phyloP scores from a whole-genome alignment of 2,888 invertebrate genomes.

The Drosophila affinis region DNA sequence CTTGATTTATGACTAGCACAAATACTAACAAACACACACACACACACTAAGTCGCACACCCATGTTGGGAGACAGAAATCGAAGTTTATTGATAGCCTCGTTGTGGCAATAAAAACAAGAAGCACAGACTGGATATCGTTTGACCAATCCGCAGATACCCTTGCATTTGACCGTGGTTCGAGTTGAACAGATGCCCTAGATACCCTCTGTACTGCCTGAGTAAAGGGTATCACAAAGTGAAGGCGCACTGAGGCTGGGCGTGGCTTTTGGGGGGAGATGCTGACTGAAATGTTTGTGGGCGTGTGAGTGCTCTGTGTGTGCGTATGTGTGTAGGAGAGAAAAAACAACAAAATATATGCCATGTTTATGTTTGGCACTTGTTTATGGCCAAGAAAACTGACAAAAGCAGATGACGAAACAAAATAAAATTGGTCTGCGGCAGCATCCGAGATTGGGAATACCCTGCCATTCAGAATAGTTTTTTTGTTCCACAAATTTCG shows the following conservation, averaged over 20 bases:
- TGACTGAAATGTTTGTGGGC: slow-evolving; percentile 40
- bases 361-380: slow-evolving; percentile 61
- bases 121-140: not conserved
- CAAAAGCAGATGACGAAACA: slow-evolving; percentile 20
- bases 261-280: slow-evolving; percentile 48
- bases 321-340: slow-evolving; percentile 12
- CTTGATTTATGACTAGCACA: slow-evolving; percentile 65
- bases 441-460: not conserved
- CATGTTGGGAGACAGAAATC: slow-evolving; percentile 47
- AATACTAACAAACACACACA: slow-evolving; percentile 28
- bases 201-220: not conserved
- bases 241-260: slow-evolving; percentile 8
- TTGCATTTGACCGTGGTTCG: not conserved
- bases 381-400: slow-evolving; percentile 28
- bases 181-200: not conserved
- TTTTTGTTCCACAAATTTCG: not conserved
- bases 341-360: slow-evolving; percentile 45
- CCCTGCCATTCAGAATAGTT: not conserved
- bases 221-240: not conserved
- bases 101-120: slow-evolving; percentile 56
- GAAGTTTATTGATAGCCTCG: slow-evolving; percentile 72
- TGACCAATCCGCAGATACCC: not conserved
- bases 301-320: slow-evolving; percentile 7
- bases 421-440: slow-evolving; percentile 1
- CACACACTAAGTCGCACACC: slow-evolving; percentile 7